phyloP scores from a whole-genome alignment of 2,888 invertebrate genomes.

The Petrolisthes manimaculis region DNA sequence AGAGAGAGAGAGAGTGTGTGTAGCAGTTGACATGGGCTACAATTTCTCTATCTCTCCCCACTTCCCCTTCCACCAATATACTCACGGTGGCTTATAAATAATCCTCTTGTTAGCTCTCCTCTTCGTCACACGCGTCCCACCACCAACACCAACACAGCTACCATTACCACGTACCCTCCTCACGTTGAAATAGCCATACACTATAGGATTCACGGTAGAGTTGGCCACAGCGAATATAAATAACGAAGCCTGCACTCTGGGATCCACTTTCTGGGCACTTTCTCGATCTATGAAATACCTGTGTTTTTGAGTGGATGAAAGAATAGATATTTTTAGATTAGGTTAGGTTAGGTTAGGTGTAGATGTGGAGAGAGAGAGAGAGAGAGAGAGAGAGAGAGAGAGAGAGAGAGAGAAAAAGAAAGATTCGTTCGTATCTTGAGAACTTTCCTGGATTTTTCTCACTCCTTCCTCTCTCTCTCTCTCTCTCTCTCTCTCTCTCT shows the following conservation, averaged over 20 bases:
- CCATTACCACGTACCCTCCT: not conserved
- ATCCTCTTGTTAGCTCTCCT: slow-evolving; percentile 29
- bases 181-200: slow-evolving; percentile 81
- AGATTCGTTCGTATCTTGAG: slow-evolving; percentile 93
- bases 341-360: not conserved
- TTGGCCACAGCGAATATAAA: slow-evolving; percentile 96
- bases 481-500: slow-evolving; percentile 73
- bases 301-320: slow-evolving; percentile 72
- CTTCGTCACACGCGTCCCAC: not conserved
- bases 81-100: slow-evolving; percentile 50
- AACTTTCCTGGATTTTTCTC: slow-evolving; percentile 77
- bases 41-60: too few relatives aligned
- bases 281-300: slow-evolving; percentile 88
- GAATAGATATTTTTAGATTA: not conserved
- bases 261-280: slow-evolving; percentile 79
- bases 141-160: too few relatives aligned
- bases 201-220: slow-evolving; percentile 95
- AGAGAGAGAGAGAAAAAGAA: slow-evolving; percentile 94
- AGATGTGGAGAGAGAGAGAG: not conserved
- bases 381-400: slow-evolving; percentile 71
- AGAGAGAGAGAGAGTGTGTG: too few relatives aligned
- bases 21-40: too few relatives aligned
- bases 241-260: slow-evolving; percentile 84
- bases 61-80: not conserved
- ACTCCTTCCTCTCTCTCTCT: slow-evolving; percentile 74